Evolutionary conservation across 23 tunicate species (phyloP).

Genomic region (Diplosoma virens): DNA sequence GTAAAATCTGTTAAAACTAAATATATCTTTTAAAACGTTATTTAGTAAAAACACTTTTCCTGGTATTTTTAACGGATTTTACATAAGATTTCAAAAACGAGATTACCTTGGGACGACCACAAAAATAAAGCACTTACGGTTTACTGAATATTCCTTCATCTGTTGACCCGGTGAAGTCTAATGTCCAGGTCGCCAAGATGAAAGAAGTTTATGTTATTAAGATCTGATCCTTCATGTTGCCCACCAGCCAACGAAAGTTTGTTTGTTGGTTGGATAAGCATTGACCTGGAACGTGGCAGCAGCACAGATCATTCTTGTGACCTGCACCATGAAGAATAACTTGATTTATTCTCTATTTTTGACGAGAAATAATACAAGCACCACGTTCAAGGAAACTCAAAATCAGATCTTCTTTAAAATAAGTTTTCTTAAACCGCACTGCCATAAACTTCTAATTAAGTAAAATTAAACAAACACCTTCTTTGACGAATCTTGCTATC

Average conservation of each 20-base stretch:
- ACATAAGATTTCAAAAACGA: no score
- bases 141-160: conserved; percentile 65
- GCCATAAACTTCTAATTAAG: no score
- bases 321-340: conserved; percentile 25
- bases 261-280: conserved; percentile 40
- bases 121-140: conserved; percentile 27
- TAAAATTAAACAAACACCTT: not conserved
- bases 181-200: conserved; percentile 65
- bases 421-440: not conserved
- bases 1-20: not conserved
- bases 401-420: conserved; percentile 21
- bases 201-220: conserved; percentile 43
- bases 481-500: not conserved
- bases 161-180: conserved; percentile 67
- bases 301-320: conserved; percentile 30
- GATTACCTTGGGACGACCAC: no score
- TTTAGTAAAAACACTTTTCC: no score
- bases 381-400: conserved; percentile 36
- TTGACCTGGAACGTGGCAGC: conserved; percentile 49
- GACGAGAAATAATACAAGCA: not conserved
- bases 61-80: no score
- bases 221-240: conserved; percentile 59
- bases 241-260: conserved; percentile 59
- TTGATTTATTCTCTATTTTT: conserved; percentile 5
- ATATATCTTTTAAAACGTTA: not conserved